Percentiles rank a stretch among this genome's conserved stretches.
These are phyloP conservation scores for Notothenia coriiceps DNA, from an alignment of 2,113 vertebrate genomes.

Conservation along the genomic window DNA sequence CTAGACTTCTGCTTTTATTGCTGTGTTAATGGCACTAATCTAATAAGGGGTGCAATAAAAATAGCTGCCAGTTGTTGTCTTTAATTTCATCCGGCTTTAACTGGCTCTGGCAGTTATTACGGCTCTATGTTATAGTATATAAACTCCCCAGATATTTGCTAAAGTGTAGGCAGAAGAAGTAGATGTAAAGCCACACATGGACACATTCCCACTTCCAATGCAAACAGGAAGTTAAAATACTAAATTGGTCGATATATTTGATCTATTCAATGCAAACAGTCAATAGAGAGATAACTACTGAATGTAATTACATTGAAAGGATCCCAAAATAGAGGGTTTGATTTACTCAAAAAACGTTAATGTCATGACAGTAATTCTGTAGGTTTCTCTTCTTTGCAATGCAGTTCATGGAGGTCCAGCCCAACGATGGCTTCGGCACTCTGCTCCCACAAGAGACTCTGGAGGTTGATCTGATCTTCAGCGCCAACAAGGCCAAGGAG, in stretches of 20 bases:
- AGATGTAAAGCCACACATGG: not conserved
- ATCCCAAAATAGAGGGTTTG: not conserved
- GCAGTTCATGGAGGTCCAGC: constrained; percentile 92
- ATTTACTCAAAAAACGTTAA: not conserved
- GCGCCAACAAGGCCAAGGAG: constrained; percentile 84
- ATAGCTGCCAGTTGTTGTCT: not conserved
- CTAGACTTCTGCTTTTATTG: not conserved
- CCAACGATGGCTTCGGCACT: constrained; percentile 90
- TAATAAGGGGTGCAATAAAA: not conserved
- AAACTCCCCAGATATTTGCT: not conserved
- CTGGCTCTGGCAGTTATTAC: not conserved
- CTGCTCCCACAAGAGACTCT: constrained; percentile 91
- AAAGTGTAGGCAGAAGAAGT: not conserved
- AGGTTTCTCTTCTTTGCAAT: constrained; percentile 23
- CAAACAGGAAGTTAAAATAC: not conserved
- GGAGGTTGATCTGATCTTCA: constrained; percentile 90
- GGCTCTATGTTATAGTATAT: not conserved
- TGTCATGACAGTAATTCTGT: too few relatives aligned
- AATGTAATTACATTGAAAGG: not conserved
- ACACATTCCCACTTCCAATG: not conserved
- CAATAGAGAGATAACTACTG: not conserved
- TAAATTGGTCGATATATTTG: not conserved
- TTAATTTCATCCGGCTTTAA: not conserved
- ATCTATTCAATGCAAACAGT: not conserved
- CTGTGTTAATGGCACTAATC: not conserved